Evolutionary conservation across 2,797 vertebrate species (phyloP).

Genomic region (Characodon lateralis): DNA sequence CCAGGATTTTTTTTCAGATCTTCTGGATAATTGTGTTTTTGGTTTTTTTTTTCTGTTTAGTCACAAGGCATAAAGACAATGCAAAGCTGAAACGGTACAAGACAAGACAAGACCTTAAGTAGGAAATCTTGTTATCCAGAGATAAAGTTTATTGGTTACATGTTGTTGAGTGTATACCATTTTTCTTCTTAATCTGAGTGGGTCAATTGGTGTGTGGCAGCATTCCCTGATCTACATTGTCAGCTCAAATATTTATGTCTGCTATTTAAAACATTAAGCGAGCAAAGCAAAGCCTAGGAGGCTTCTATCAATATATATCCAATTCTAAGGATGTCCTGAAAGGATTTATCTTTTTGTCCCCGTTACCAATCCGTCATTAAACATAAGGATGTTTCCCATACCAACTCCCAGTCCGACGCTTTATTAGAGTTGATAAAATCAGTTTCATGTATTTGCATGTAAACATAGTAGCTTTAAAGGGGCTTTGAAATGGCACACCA

Average conservation of each 20-base stretch:
- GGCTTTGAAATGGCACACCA: not conserved
- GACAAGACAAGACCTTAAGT: not conserved
- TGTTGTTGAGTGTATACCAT: no score
- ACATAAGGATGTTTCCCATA: not conserved
- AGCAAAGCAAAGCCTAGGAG: not conserved
- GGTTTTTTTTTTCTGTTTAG: not conserved
- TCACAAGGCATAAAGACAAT: not conserved
- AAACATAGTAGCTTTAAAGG: not conserved
- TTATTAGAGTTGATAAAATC: not conserved
- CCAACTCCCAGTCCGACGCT: not conserved
- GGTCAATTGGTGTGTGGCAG: not conserved
- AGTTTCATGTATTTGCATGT: not conserved
- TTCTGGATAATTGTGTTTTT: not conserved
- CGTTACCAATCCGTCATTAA: not conserved
- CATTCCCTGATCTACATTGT: not conserved
- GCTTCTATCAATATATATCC: not conserved
- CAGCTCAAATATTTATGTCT: not conserved
- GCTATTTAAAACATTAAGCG: not conserved
- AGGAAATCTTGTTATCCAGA: not conserved
- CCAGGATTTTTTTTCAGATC: conserved; percentile 18
- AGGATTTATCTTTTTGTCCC: not conserved
- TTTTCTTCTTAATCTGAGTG: not conserved
- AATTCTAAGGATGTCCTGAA: not conserved
- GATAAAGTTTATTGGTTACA: not conserved
- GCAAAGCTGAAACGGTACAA: not conserved